Conservation (phyloP, 2,888 invertebrate genomes). For the Pristionchus japonicus region DNA sequence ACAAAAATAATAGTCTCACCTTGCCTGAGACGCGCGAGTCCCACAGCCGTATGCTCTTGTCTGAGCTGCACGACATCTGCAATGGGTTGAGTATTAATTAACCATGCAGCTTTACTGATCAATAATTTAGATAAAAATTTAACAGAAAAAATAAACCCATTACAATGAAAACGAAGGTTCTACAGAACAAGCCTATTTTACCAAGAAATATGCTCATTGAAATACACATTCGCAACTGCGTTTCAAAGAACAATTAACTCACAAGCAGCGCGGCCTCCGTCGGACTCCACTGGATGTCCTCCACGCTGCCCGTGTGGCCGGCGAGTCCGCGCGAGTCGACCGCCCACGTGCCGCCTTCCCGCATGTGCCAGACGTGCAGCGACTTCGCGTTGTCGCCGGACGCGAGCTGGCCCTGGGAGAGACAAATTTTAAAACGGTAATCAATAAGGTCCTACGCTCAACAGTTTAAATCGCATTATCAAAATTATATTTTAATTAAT, state of each 20-base stretch:
- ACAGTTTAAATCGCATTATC: too few species aligned
- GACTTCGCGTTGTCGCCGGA: conserved; percentile 93
- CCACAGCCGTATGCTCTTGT: conserved; percentile 38
- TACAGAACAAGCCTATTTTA: too few species aligned
- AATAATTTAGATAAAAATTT: too few species aligned
- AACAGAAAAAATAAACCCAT: too few species aligned
- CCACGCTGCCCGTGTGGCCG: conserved; percentile 89
- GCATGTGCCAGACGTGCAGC: conserved; percentile 93
- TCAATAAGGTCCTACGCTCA: too few species aligned
- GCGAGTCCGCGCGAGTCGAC: conserved; percentile 90
- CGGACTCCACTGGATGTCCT: conserved; percentile 99
- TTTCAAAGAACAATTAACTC: too few species aligned
- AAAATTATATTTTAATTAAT: too few species aligned
- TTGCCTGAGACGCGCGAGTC: conserved; percentile 40
- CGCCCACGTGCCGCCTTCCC: conserved; percentile 86
- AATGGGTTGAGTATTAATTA: too few species aligned
- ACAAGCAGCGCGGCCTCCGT: conserved; percentile 86
- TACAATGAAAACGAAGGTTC: too few species aligned
- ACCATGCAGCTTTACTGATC: too few species aligned
- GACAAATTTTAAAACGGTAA: not conserved
- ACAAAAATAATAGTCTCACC: not conserved
- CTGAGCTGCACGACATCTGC: conserved; percentile 48
- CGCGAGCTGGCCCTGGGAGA: conserved; percentile 83
- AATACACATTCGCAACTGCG: too few species aligned
- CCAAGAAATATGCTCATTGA: too few species aligned